Base-by-base conservation (phyloP, 2,888 invertebrate genomes). In the Orthonychiurus folsomi region DNA sequence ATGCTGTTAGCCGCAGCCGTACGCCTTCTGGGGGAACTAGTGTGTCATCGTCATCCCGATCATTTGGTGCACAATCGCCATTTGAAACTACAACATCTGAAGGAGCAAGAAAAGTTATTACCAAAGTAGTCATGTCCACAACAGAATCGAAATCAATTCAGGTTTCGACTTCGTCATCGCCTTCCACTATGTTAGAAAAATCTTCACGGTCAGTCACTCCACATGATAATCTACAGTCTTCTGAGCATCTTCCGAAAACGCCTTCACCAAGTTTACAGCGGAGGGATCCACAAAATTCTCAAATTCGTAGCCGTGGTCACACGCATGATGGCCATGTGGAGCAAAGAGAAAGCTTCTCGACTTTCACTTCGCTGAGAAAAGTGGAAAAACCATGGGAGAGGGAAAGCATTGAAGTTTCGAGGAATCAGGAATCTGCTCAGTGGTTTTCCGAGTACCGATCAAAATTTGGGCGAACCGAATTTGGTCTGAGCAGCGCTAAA, bases 371-470 rank as follows among this genome's bases (percentile, higher is more conserved):
- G 25, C 24, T 55, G 15, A 55, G 25, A 23, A 20, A 55, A 15
- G 24, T 55, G 20, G 55, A 55, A 24, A 55, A 55, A 55, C 24
- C 55, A 3, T 12, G 21, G 25, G 24, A 23, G 24, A 55, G 3
- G 12, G 24, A 12, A 25, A 24, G 25, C 18, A 3, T 24, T 21
- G 12, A 55, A 55, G 24, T 5, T 24, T 5, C 55, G 24, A 55
- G 18, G 20, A 56, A 20, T 28, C 56, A 9, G 20, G 37, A 56
- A 18, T 27, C 56, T 15, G 27, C 28, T 2, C 18, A 56, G 23
- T 56, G 56, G 56, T 56, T 28, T 83, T 74, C 81, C 85, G 69
- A 82, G 88, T 76, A 88, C 86, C 79, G 86, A 86, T 76, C 59
- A 65, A 25, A 87, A 86, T 74, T 63, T 64, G 54, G 67, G 63